A percentile compares a stretch with the other conserved stretches of the same genome.
phyloP scores from a whole-genome alignment of 1,140 invertebrate species.

The Apocrypta bakeri region DNA sequence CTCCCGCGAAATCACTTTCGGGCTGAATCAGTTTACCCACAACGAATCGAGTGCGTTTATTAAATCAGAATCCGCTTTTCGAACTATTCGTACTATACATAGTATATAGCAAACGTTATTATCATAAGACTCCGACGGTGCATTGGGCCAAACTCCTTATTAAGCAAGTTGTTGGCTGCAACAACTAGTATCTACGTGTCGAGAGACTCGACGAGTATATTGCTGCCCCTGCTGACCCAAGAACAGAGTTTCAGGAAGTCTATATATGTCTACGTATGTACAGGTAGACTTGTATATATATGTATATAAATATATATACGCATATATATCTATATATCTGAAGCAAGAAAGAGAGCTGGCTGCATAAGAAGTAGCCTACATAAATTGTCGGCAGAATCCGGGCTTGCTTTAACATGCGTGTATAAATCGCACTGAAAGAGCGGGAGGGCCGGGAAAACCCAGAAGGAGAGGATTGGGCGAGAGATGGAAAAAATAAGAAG shows the following conservation, averaged over 20 bases:
- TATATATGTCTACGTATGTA: too few relatives aligned
- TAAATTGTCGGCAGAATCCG: neutral
- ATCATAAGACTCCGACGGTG: too few relatives aligned
- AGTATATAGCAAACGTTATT: too few relatives aligned
- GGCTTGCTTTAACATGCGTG: neutral
- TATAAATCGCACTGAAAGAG: neutral
- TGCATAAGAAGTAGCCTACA: neutral
- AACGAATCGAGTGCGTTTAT: conserved; percentile 16
- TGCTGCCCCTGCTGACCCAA: neutral
- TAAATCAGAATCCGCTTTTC: conserved; percentile 23
- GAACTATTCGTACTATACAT: neutral
- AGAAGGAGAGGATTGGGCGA: neutral
- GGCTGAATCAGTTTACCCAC: conserved; percentile 28
- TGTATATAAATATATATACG: too few relatives aligned
- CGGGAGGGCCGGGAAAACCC: neutral
- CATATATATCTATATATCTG: too few relatives aligned
- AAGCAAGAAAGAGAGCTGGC: neutral
- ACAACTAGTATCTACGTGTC: too few relatives aligned
- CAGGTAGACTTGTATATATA: too few relatives aligned
- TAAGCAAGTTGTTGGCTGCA: too few relatives aligned
- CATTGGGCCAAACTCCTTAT: too few relatives aligned
- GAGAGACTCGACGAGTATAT: too few relatives aligned
- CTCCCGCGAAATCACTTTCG: neutral
- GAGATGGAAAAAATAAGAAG: neutral
- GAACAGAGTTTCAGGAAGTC: neutral